Conservation (phyloP, 2,888 invertebrate species). For the Drosophila nigritarsus region DNA sequence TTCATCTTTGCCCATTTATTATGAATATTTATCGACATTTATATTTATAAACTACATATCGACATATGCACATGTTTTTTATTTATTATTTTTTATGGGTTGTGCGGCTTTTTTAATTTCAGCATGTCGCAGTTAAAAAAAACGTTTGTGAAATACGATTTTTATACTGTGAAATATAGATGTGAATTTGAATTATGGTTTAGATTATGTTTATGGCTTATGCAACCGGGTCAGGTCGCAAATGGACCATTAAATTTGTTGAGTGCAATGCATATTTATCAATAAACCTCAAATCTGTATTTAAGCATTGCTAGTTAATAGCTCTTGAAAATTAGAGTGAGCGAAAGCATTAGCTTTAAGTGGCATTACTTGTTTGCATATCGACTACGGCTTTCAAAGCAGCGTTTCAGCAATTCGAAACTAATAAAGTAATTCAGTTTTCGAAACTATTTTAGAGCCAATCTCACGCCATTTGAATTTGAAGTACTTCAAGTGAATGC, state of each 20-base stretch:
- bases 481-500: constrained; percentile 22
- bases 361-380: background rate
- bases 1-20: background rate
- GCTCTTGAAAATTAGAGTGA: background rate
- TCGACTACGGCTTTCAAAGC: constrained; percentile 1
- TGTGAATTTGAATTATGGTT: constrained; percentile 39
- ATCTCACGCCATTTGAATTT: constrained; percentile 38
- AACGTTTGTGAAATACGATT: constrained; percentile 9
- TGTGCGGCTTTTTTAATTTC: constrained; percentile 24
- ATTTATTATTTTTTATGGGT: constrained; percentile 1
- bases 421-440: constrained; percentile 25
- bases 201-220: constrained; percentile 44
- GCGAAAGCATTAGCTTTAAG: background rate
- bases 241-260: constrained; percentile 20
- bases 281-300: background rate
- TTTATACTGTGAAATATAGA: background rate
- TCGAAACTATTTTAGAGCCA: constrained; percentile 29
- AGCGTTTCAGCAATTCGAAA: constrained; percentile 7
- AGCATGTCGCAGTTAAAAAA: constrained; percentile 14
- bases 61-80: constrained; percentile 8
- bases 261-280: constrained; percentile 10
- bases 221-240: constrained; percentile 44
- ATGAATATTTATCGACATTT: background rate
- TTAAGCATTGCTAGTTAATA: background rate
- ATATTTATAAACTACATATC: constrained; percentile 22